Conservation (phyloP, 2,113 vertebrate genomes). For the Zapornia atra region DNA sequence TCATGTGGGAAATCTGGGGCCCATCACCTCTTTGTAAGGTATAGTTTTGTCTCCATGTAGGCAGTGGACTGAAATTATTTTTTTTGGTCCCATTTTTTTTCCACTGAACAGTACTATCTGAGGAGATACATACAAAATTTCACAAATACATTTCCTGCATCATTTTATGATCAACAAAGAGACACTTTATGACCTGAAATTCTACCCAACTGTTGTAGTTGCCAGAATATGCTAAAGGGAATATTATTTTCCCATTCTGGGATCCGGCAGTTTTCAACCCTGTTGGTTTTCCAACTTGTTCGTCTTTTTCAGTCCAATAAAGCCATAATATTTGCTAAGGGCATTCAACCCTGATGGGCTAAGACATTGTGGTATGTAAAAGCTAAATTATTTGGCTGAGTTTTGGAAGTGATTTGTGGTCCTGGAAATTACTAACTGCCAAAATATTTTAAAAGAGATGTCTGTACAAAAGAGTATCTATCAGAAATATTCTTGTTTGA, state of each 20-base stretch:
- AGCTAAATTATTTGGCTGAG: background rate
- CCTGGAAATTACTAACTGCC: background rate
- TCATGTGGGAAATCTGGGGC: background rate
- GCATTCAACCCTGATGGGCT: slow-evolving; percentile 15
- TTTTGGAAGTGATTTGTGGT: slow-evolving; percentile 18
- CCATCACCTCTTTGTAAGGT: background rate
- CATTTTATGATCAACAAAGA: background rate
- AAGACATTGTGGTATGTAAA: background rate
- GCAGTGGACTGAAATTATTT: background rate
- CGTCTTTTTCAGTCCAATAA: background rate
- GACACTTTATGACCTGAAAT: background rate
- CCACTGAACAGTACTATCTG: background rate
- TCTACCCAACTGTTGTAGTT: background rate
- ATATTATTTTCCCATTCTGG: background rate
- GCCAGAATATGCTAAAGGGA: background rate
- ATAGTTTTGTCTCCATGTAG: background rate
- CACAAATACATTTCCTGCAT: background rate
- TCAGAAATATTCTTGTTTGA: background rate
- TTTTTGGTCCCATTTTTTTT: background rate
- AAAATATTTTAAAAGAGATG: slow-evolving; percentile 10
- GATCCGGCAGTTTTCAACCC: background rate
- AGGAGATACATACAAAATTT: background rate
- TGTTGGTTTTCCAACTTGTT: background rate
- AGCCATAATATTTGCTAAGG: background rate
- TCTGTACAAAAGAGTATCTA: background rate